Conservation (phyloP, 1,140 invertebrate genomes). For the Prorops nasuta region DNA sequence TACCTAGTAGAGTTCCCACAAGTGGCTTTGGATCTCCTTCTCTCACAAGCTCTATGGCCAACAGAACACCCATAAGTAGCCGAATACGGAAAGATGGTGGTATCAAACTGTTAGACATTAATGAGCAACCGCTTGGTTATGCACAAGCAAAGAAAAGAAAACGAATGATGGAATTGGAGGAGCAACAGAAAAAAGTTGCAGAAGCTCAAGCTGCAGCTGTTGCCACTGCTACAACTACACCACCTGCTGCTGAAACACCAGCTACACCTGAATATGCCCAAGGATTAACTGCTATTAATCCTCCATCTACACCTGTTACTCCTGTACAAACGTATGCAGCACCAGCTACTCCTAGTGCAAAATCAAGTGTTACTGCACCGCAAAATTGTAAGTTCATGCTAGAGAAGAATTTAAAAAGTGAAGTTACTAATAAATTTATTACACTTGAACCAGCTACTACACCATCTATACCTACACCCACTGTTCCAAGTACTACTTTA, state of each 20-base stretch:
- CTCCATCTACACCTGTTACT: slow-evolving; percentile 41
- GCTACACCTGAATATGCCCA: slow-evolving; percentile 75
- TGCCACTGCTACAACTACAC: slow-evolving; percentile 45
- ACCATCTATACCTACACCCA: slow-evolving; percentile 32
- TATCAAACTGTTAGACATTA: slow-evolving; percentile 89
- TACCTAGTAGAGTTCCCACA: slow-evolving; percentile 77
- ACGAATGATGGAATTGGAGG: slow-evolving; percentile 72
- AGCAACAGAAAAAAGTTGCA: slow-evolving; percentile 68
- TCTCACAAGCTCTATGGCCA: slow-evolving; percentile 56
- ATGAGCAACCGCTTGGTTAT: slow-evolving; percentile 81
- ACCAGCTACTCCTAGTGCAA: slow-evolving; percentile 35
- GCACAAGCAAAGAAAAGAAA: slow-evolving; percentile 63
- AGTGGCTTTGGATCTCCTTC: slow-evolving; percentile 65
- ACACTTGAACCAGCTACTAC: slow-evolving; percentile 43
- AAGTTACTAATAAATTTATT: slow-evolving; percentile 7
- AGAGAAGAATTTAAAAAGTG: slow-evolving; percentile 1
- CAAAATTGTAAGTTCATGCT: slow-evolving; percentile 38
- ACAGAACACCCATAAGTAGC: slow-evolving; percentile 54
- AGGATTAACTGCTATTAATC: slow-evolving; percentile 62
- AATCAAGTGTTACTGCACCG: slow-evolving; percentile 30
- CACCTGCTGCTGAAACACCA: slow-evolving; percentile 53
- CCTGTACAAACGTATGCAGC: slow-evolving; percentile 40
- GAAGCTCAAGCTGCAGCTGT: slow-evolving; percentile 59
- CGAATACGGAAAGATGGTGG: slow-evolving; percentile 80
- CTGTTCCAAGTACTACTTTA: slow-evolving; percentile 41